phyloP scores from a whole-genome alignment of 1,140 invertebrate genomes.

The Sarcophaga peregrina region DNA sequence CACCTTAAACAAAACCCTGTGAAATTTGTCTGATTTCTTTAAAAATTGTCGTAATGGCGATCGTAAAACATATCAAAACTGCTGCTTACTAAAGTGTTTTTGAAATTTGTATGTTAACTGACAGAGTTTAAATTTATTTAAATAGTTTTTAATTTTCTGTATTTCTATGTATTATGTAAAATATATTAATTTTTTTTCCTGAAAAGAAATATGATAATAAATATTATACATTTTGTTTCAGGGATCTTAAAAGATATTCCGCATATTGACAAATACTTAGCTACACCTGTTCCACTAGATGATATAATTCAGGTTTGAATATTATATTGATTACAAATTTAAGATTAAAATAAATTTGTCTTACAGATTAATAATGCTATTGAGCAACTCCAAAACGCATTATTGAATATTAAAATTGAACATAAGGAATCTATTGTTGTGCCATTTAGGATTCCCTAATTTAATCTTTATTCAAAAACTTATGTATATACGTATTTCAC shows the following conservation, averaged over 20 bases:
- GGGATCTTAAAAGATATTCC: slow-evolving; percentile 63
- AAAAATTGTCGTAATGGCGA: no score
- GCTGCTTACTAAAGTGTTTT: no score
- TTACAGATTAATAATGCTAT: slow-evolving; percentile 73
- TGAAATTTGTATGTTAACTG: no score
- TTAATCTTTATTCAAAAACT: not conserved
- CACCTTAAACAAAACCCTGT: no score
- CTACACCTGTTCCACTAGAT: slow-evolving; percentile 48
- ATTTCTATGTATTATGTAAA: no score
- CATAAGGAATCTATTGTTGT: slow-evolving; percentile 83
- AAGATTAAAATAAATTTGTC: slow-evolving; percentile 25
- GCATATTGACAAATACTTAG: slow-evolving; percentile 60
- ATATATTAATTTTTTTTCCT: no score
- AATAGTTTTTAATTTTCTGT: no score
- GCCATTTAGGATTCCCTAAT: slow-evolving; percentile 73
- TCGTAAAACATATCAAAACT: no score
- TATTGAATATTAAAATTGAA: slow-evolving; percentile 78
- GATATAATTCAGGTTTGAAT: slow-evolving; percentile 57
- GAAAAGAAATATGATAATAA: no score
- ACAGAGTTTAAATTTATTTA: no score
- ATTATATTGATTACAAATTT: slow-evolving; percentile 13
- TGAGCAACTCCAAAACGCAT: slow-evolving; percentile 70
- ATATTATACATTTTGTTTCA: slow-evolving; percentile 21
- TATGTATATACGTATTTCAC: not conserved
- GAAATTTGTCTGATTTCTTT: no score